These are phyloP conservation scores for Mermis nigrescens DNA, from an alignment of 2,888 invertebrate species.

Conservation along the genomic window DNA sequence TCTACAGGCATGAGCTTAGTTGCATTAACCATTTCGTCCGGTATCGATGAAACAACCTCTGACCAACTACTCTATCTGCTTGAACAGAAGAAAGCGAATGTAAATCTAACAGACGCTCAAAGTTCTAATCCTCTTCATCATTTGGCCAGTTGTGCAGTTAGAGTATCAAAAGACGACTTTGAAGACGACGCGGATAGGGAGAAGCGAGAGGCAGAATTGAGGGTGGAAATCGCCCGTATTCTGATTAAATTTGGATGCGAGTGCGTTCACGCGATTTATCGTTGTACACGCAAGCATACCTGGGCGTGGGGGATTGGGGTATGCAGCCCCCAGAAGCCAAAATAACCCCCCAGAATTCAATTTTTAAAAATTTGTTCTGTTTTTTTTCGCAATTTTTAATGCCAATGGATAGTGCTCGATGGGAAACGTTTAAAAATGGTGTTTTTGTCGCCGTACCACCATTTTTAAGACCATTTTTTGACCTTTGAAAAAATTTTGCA, in stretches of 20 bases:
- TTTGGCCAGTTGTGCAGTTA: slow-evolving; percentile 6
- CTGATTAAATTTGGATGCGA: not conserved
- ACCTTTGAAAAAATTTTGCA: no score
- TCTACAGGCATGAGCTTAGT: slow-evolving; percentile 33
- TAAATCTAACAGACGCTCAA: slow-evolving; percentile 15
- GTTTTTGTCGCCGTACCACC: no score
- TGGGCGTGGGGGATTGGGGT: no score
- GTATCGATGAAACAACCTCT: not conserved
- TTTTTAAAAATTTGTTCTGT: no score
- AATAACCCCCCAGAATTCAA: no score
- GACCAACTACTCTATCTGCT: slow-evolving; percentile 32
- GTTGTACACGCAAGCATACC: no score
- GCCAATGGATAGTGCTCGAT: no score
- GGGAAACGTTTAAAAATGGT: no score
- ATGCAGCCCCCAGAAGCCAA: no score
- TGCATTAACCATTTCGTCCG: slow-evolving; percentile 28
- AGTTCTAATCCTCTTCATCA: slow-evolving; percentile 17
- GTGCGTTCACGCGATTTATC: no score
- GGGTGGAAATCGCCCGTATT: not conserved
- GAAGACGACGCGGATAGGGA: not conserved
- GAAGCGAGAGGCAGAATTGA: not conserved
- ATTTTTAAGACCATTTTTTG: no score
- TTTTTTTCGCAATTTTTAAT: no score
- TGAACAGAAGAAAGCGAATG: slow-evolving; percentile 35
- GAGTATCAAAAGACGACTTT: not conserved